Evolutionary conservation across 1,140 invertebrate species (phyloP).

Genomic region (Megathymus violae): DNA sequence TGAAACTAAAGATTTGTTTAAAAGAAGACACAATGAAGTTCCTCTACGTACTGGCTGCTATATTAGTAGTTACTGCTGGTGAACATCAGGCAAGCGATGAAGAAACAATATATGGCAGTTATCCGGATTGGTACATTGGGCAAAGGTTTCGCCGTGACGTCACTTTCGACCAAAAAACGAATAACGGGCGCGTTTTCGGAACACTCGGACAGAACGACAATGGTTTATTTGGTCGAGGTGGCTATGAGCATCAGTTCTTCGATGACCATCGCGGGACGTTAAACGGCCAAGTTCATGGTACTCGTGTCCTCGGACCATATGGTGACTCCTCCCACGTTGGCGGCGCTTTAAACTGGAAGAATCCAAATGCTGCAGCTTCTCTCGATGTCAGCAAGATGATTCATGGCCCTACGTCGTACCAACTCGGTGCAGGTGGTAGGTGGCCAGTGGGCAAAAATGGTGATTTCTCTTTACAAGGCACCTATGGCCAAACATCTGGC

Average conservation of each 20-base stretch:
- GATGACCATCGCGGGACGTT: conserved; percentile 55
- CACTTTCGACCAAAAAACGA: conserved; percentile 44
- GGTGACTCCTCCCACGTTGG: conserved; percentile 56
- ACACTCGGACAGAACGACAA: conserved; percentile 56
- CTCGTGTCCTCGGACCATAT: conserved; percentile 49
- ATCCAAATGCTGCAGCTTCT: conserved; percentile 52
- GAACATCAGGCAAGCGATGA: conserved; percentile 16
- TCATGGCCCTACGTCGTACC: conserved; percentile 52
- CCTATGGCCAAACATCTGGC: conserved; percentile 48
- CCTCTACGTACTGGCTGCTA: conserved; percentile 24
- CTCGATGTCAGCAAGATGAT: conserved; percentile 56
- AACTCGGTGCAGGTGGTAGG: conserved; percentile 50
- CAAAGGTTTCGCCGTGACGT: conserved; percentile 48
- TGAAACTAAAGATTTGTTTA: too few species aligned
- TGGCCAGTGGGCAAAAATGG: conserved; percentile 62
- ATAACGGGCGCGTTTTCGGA: conserved; percentile 52
- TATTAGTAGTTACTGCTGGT: conserved; percentile 23
- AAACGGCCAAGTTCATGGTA: conserved; percentile 50
- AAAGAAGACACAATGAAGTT: conserved; percentile 28
- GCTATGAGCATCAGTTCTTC: conserved; percentile 59
- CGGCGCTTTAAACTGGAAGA: conserved; percentile 52
- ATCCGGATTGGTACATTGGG: conserved; percentile 48
- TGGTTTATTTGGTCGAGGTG: conserved; percentile 60
- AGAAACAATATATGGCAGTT: conserved; percentile 55
- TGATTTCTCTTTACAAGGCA: conserved; percentile 57